Conservation (phyloP, 2,888 invertebrate genomes). For the Ptychoptera albimana region DNA sequence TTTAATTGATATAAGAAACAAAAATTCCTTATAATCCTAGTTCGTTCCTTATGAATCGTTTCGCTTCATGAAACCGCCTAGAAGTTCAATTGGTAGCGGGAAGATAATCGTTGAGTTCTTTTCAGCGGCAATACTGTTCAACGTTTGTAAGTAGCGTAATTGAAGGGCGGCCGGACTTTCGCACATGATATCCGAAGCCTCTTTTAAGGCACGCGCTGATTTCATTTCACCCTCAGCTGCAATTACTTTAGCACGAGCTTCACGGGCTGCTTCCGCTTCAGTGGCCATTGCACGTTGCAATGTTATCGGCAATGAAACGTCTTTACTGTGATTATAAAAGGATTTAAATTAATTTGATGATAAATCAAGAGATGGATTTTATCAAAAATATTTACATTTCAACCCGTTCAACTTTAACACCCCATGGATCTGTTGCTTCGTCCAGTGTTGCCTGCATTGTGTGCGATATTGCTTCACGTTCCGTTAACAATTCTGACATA, state of each 20-base stretch:
- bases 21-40: too few relatives aligned
- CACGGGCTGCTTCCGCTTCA: slow-evolving; percentile 64
- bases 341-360: not conserved
- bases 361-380: not conserved
- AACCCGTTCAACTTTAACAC: slow-evolving; percentile 84
- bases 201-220: slow-evolving; percentile 63
- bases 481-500: slow-evolving; percentile 79
- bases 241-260: slow-evolving; percentile 65
- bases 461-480: slow-evolving; percentile 80
- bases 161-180: slow-evolving; percentile 49
- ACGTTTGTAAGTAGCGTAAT: slow-evolving; percentile 67
- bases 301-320: slow-evolving; percentile 59
- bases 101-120: slow-evolving; percentile 92
- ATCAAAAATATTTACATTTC: not conserved
- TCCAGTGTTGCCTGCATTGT: slow-evolving; percentile 75
- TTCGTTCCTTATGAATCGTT: not conserved
- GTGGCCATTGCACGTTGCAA: slow-evolving; percentile 71
- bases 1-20: too few relatives aligned
- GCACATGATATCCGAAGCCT: slow-evolving; percentile 67
- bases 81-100: slow-evolving; percentile 74
- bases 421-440: slow-evolving; percentile 76
- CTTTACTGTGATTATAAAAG: slow-evolving; percentile 38
- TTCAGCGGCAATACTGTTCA: slow-evolving; percentile 82
- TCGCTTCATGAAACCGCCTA: slow-evolving; percentile 23
- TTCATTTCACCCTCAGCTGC: slow-evolving; percentile 75